Evolutionary conservation across 1,140 invertebrate species (phyloP).

Genomic region (Cheumatopsyche charites): DNA sequence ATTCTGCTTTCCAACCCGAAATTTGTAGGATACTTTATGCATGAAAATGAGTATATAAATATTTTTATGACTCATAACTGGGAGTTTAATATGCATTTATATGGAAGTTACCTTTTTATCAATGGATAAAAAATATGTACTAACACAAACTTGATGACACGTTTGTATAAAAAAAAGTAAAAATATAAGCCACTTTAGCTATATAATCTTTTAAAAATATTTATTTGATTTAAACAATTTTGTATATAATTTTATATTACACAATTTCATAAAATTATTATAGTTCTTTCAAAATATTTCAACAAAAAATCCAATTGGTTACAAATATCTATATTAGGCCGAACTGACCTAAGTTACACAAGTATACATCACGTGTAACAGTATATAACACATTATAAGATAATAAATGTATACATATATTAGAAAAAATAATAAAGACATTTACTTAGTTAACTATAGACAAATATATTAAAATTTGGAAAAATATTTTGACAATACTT

Average conservation of each 20-base stretch:
- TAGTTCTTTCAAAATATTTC: constrained; percentile 4
- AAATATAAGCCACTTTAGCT: constrained; percentile 17
- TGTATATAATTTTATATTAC: constrained; percentile 23
- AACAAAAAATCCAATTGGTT: constrained; percentile 12
- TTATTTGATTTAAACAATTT: constrained; percentile 27
- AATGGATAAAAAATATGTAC: constrained; percentile 4
- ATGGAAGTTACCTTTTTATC: no score
- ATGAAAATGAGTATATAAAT: no score
- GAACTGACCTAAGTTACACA: constrained; percentile 7
- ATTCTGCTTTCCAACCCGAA: constrained; percentile 41
- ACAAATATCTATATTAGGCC: constrained; percentile 13
- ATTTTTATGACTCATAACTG: no score
- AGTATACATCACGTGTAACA: neutral
- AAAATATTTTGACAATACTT: constrained; percentile 40
- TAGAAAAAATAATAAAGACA: constrained; percentile 46
- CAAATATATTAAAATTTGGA: constrained; percentile 48
- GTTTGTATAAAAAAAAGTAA: constrained; percentile 1
- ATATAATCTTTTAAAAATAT: constrained; percentile 28
- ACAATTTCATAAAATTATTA: constrained; percentile 20
- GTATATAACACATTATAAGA: constrained; percentile 14
- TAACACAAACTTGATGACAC: no score
- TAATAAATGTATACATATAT: constrained; percentile 27
- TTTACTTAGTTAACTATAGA: constrained; percentile 44
- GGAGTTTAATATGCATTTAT: neutral
- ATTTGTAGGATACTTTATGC: no score